Conservation (phyloP, 2,888 invertebrate genomes). For the Schizaphis graminum region DNA sequence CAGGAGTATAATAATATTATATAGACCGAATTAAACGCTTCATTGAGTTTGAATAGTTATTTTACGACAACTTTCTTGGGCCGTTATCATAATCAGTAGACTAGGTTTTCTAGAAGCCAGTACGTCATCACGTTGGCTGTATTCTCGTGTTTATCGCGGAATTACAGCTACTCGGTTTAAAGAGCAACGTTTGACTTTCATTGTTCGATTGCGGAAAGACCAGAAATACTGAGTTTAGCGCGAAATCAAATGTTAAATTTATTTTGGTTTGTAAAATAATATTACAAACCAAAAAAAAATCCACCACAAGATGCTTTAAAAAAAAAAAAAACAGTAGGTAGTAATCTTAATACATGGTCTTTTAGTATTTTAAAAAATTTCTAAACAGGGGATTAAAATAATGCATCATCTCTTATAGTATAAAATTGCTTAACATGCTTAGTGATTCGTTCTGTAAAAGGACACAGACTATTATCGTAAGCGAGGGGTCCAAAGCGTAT, state of each 20-base stretch:
- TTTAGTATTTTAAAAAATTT: background rate
- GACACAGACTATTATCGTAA: background rate
- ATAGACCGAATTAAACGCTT: conserved; percentile 5
- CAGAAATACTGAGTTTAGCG: too few species aligned
- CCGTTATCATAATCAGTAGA: conserved; percentile 53
- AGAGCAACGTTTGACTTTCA: conserved; percentile 34
- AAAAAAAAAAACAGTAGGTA: background rate
- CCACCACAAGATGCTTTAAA: background rate
- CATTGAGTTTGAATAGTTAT: conserved; percentile 58
- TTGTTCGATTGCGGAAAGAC: conserved; percentile 17
- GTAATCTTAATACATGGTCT: background rate
- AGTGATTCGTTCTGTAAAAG: background rate
- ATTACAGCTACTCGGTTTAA: conserved; percentile 14
- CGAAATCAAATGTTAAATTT: background rate
- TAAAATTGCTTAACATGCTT: background rate
- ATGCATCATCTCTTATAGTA: background rate
- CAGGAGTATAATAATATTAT: background rate
- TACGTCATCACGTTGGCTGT: background rate
- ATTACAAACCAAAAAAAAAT: background rate
- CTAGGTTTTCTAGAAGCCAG: background rate
- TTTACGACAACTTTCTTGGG: conserved; percentile 49
- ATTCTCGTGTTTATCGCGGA: conserved; percentile 35
- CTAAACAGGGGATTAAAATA: background rate
- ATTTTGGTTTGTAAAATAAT: background rate
- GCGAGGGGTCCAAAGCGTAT: background rate